Evolutionary conservation across 2,888 invertebrate genomes (phyloP).

Genomic region (Microctonus brassicae): DNA sequence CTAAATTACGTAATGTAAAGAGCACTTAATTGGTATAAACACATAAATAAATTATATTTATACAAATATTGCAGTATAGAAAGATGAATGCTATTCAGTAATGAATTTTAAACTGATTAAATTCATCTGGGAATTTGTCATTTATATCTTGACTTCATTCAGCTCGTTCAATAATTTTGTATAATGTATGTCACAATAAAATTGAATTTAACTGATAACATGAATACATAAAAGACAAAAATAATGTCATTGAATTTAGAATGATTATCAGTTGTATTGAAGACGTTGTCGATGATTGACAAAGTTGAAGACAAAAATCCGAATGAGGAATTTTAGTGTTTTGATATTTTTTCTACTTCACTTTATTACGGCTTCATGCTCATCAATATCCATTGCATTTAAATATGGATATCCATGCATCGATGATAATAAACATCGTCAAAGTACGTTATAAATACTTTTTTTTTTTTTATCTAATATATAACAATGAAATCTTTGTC

Average conservation of each 20-base stretch:
- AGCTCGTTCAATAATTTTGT: no score
- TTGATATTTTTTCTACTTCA: conserved; percentile 30
- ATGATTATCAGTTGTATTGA: background rate
- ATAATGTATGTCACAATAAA: background rate
- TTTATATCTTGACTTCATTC: no score
- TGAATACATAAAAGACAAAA: background rate
- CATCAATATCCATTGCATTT: conserved; percentile 30
- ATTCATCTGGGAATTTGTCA: background rate
- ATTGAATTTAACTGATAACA: no score
- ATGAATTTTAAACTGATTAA: background rate
- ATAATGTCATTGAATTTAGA: background rate
- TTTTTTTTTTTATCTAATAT: background rate
- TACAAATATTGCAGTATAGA: background rate
- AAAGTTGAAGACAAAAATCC: conserved; percentile 5
- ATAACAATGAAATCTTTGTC: background rate
- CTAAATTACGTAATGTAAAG: background rate
- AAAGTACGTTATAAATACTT: conserved; percentile 36
- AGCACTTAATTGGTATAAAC: background rate
- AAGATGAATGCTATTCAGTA: background rate
- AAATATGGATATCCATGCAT: conserved; percentile 39
- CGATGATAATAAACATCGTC: conserved; percentile 26
- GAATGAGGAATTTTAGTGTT: conserved; percentile 30
- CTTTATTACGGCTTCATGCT: conserved; percentile 30
- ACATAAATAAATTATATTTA: background rate
- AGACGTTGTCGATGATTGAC: background rate